Evolutionary conservation across 2,113 vertebrate species (phyloP), one percentile per base, ranked within the genome.

Genomic region (Daubentonia madagascariensis): DNA sequence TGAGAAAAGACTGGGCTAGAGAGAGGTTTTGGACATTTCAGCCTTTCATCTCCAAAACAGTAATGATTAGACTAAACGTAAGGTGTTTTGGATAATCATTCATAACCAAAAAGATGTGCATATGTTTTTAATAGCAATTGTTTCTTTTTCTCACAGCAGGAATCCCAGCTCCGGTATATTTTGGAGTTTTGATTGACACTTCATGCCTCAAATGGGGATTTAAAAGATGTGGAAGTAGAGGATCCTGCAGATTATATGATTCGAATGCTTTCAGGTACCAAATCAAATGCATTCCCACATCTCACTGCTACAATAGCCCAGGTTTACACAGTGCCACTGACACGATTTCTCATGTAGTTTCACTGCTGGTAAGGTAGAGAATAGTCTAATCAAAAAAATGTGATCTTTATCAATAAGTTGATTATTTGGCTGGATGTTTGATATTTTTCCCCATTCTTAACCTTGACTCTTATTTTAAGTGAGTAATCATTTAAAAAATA

Each of bases 111-210:
- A 73, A 54, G 7, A 59, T 79, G 45, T 59, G 3, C 11, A 22
- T 23, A 7, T 76, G 43, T 50, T 67, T 93, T 90, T 20, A 72
- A 28, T 20, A 65, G 43, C 22, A 83, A 75, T 73, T 52, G 48
- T 86, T 90, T 93, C 17, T 95, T 85, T 96, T 70, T 79, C 32
- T 80, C 68, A 67, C 98, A 99, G 99, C 99, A 95, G 99, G 99
- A 96, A 99, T 99, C 95, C 99, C 99, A 90, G 99, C 99, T 52
- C 99, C 99, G 0, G 99, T 99, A 65, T 99, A 99, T 97, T 99
- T 99, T 83, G 99, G 99, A 96, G 99, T 99, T 72, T 98, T 99
- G 67, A 99, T 99, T 48, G 99, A 99, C 89, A 99, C 99, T 37
- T 99, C 99, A 0, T 99, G 99, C 98, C 98, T 99, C 91, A 99